phyloP scores from a whole-genome alignment of 2,797 vertebrate species.

The Poecilia gillii region DNA sequence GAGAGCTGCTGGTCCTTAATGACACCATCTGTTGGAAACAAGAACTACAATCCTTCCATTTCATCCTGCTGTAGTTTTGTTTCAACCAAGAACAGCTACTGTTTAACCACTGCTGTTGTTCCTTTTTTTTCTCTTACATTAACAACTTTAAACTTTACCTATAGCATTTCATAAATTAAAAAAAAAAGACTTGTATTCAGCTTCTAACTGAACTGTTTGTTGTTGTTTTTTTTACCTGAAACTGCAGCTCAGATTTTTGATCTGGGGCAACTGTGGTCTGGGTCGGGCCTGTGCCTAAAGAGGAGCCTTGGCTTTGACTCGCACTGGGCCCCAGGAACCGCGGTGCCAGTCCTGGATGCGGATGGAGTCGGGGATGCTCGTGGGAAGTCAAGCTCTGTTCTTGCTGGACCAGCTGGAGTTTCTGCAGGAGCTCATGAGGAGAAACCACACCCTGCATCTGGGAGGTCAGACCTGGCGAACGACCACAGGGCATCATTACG shows the following conservation, averaged over 20 bases:
- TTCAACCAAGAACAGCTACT: not conserved
- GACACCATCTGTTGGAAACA: conserved; percentile 1
- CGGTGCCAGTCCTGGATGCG: conserved; percentile 84
- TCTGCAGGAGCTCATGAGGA: conserved; percentile 89
- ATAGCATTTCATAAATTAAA: not conserved
- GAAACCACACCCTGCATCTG: conserved; percentile 81
- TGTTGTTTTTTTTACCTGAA: conserved; percentile 79
- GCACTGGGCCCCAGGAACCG: conserved; percentile 84
- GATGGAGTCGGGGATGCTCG: conserved; percentile 80
- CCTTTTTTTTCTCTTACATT: not conserved
- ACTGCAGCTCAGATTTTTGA: conserved; percentile 79
- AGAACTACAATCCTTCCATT: not conserved
- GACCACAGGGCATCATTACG: not conserved
- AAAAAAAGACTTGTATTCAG: not conserved
- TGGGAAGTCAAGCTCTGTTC: conserved; percentile 82
- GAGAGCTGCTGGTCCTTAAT: not conserved
- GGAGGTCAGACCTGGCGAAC: conserved; percentile 43
- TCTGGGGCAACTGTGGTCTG: conserved; percentile 39
- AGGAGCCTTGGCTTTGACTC: conserved; percentile 48
- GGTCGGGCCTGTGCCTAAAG: conserved; percentile 62
- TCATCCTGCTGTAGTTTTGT: not conserved
- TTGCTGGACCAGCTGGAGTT: conserved; percentile 90
- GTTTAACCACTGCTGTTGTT: not conserved
- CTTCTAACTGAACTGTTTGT: not conserved
- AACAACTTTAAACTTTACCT: not conserved